phyloP scores from a whole-genome alignment of 2,888 invertebrate species.

The Dromius quadrimaculatus region DNA sequence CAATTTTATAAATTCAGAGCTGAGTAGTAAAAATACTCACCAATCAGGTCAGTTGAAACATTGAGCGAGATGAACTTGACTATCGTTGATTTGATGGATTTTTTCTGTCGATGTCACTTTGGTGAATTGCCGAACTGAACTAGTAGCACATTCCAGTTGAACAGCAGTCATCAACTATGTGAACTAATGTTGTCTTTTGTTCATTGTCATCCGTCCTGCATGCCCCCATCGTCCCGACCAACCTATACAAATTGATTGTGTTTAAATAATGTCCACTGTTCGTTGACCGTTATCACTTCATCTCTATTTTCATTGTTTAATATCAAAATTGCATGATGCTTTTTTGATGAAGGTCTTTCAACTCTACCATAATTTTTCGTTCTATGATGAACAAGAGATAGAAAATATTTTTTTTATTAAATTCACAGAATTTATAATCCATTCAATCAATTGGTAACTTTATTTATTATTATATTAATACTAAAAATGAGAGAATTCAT shows the following conservation, averaged over 20 bases:
- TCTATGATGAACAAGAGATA: background rate
- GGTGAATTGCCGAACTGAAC: background rate
- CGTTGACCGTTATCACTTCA: conserved; percentile 8
- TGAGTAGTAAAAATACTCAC: background rate
- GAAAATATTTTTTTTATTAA: no score
- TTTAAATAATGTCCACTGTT: conserved; percentile 1
- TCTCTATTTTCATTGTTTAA: background rate
- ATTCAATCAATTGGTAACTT: no score
- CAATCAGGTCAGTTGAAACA: no score
- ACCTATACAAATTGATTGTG: background rate
- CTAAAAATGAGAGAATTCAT: no score
- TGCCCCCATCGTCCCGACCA: conserved; percentile 3
- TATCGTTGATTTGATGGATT: background rate
- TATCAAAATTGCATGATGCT: background rate
- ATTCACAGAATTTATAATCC: no score
- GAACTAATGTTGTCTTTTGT: background rate
- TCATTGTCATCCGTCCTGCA: background rate
- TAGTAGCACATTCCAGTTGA: conserved; percentile 11
- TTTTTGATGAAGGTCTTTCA: conserved; percentile 1
- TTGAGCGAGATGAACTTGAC: no score
- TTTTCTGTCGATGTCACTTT: background rate
- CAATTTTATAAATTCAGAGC: background rate
- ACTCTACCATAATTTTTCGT: background rate
- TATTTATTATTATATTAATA: no score
- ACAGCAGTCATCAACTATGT: conserved; percentile 15